Percentiles rank a stretch among this genome's conserved stretches.
phyloP scores from a whole-genome alignment of 2,888 invertebrate genomes.

The Caenorhabditis auriculariae region DNA sequence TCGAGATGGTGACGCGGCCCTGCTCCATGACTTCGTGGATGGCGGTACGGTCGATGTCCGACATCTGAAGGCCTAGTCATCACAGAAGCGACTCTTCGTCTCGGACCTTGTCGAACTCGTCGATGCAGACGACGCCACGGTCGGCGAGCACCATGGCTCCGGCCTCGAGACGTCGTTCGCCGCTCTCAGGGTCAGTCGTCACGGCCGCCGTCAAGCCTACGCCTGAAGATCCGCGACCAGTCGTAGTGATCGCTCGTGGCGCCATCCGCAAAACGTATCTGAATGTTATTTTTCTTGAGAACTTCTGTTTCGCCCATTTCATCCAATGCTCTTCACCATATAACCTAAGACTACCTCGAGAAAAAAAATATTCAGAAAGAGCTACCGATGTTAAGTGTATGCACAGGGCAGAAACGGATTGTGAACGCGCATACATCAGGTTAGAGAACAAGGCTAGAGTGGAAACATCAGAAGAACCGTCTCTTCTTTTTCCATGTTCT shows the following conservation, averaged over 20 bases:
- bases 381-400: too few species aligned
- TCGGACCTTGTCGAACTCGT: constrained; percentile 83
- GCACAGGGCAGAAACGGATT: too few species aligned
- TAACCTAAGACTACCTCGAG: background rate
- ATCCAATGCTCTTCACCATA: background rate
- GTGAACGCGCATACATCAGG: too few species aligned
- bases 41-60: constrained; percentile 95
- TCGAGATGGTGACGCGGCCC: constrained; percentile 90
- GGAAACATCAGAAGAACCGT: too few species aligned
- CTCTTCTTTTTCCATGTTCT: too few species aligned
- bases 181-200: constrained; percentile 88
- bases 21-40: constrained; percentile 99
- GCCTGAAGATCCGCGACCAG: constrained; percentile 94
- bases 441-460: too few species aligned
- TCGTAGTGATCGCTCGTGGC: constrained; percentile 92
- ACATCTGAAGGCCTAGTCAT: constrained; percentile 77
- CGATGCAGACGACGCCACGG: constrained; percentile 91
- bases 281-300: constrained; percentile 2
- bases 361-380: too few species aligned
- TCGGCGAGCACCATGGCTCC: constrained; percentile 99
- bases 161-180: constrained; percentile 69
- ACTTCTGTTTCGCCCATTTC: too few species aligned
- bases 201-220: constrained; percentile 98
- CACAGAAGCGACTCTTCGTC: background rate
- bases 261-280: constrained; percentile 91